Base-by-base conservation (phyloP, 2,113 vertebrate genomes). In the Tursiops truncatus region DNA sequence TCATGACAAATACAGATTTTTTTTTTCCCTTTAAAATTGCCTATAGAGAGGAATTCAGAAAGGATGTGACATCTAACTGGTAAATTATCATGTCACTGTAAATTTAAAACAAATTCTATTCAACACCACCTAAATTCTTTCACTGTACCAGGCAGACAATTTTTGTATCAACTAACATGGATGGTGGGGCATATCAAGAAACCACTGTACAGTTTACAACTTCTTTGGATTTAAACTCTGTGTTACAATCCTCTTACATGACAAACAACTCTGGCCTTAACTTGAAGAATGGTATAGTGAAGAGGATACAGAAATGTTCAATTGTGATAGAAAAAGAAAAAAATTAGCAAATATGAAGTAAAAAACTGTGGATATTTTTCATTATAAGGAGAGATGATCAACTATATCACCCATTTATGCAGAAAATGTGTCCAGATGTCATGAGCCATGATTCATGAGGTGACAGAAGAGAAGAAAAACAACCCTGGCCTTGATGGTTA, bases 381-480 rank as follows among this genome's bases (percentile, higher is more conserved):
- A 44, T 95, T 93, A 93, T 47, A 67, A 97, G 84, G 91, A 97
- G 3, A 91, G 15, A 23, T 93, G 23, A 85, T 58, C 65, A 20
- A 89, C 25, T 68, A 25, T 10, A 81, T 63, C 21, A 96, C 84
- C 88, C 63, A 77, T 79, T 89, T 76, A 36, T 5, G 5, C 12
- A 94, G 92, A 97, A 96, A 95, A 97, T 25, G 44, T 38, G 74
- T 94, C 85, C 90, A 47, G 53, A 89, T 93, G 80, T 91, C 97
- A 97, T 82, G 60, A 82, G 76, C 18, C 60, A 93, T 85, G 94
- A 96, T 82, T 97, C 80, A 88, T 15, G 38, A 93, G 58, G 83
- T 82, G 82, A 93, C 56, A 96, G 41, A 68, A 94, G 74, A 97
- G 70, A 95, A 89, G 62, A 97, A 67, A 80, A 98, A 85, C 62